Conservation (phyloP, 2,797 vertebrate species). For the Lithobates pipiens region DNA sequence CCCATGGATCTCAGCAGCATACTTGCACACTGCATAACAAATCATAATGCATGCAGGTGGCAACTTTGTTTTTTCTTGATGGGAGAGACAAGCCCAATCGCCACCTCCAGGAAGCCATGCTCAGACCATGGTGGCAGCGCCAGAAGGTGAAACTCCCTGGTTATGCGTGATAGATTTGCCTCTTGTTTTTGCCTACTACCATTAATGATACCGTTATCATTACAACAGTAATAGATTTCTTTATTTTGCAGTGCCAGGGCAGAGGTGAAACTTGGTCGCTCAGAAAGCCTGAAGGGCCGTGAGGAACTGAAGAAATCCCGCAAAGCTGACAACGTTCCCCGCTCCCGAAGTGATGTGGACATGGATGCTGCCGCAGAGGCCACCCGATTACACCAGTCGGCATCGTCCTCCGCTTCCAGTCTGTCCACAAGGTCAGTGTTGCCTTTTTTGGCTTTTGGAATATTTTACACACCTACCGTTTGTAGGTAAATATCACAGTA, state of each 20-base stretch:
- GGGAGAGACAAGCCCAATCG: too few species aligned
- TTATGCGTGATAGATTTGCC: too few species aligned
- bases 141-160: too few species aligned
- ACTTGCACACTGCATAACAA: too few species aligned
- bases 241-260: conserved; percentile 73
- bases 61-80: too few species aligned
- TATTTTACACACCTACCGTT: neutral
- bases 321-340: conserved; percentile 84
- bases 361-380: conserved; percentile 89
- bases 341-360: conserved; percentile 92
- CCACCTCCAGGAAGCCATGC: too few species aligned
- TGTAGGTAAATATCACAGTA: neutral
- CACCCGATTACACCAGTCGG: conserved; percentile 85
- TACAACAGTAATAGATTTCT: neutral
- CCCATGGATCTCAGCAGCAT: too few species aligned
- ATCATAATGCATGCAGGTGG: too few species aligned
- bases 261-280: conserved; percentile 85
- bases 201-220: too few species aligned
- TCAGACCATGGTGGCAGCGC: too few species aligned
- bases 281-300: conserved; percentile 91
- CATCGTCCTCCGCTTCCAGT: conserved; percentile 87
- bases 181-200: too few species aligned
- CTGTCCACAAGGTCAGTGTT: conserved; percentile 83
- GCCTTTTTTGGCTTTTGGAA: neutral
- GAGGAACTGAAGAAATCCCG: conserved; percentile 89